Percentiles rank a stretch among this genome's conserved stretches.
phyloP scores from a whole-genome alignment of 2,113 vertebrate genomes.

The Myodes glareolus region DNA sequence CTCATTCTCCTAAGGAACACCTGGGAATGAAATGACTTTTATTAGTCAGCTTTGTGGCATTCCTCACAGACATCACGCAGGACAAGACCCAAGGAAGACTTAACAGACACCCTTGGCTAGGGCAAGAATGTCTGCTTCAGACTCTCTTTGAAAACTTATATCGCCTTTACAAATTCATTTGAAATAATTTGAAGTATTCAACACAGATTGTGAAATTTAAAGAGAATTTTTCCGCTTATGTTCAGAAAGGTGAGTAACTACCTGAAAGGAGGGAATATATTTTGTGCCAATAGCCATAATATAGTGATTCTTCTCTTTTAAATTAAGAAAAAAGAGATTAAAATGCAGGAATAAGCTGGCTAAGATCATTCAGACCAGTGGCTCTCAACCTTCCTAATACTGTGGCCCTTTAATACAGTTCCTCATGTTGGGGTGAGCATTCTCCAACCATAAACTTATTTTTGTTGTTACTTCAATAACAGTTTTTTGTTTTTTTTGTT shows the following conservation, averaged over 20 bases:
- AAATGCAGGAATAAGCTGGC: neutral
- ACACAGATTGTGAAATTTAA: neutral
- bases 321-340: neutral
- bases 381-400: neutral
- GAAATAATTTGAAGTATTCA: slow-evolving; percentile 17
- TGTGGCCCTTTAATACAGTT: neutral
- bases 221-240: neutral
- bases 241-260: neutral
- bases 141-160: slow-evolving; percentile 5
- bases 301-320: neutral
- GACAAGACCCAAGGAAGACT: neutral
- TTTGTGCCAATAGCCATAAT: neutral
- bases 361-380: neutral
- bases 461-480: neutral
- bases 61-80: neutral
- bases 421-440: neutral
- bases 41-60: neutral
- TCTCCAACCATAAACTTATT: neutral
- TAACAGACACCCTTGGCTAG: neutral
- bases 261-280: neutral
- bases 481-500: too few species aligned
- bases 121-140: slow-evolving; percentile 19
- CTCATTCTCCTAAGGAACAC: neutral
- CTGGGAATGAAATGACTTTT: neutral
- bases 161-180: neutral